These are phyloP conservation scores for Oegoconia quadripuncta DNA, from an alignment of 2,888 invertebrate species.

Conservation along the genomic window DNA sequence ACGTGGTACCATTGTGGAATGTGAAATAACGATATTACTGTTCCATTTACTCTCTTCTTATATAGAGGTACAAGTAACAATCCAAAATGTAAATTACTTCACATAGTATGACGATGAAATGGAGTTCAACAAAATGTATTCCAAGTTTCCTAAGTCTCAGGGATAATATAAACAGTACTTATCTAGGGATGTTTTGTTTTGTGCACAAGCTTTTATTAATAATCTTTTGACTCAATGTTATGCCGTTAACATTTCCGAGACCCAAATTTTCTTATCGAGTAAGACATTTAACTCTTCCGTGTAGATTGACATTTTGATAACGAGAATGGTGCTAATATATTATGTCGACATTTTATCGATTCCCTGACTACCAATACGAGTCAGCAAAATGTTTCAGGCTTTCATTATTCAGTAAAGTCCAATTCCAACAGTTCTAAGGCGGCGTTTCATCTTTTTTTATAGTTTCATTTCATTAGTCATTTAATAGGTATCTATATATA, in stretches of 20 bases:
- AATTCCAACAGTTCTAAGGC: no score
- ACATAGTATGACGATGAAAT: constrained; percentile 22
- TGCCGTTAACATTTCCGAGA: no score
- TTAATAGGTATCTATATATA: no score
- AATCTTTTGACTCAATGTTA: not conserved
- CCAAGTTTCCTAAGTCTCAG: constrained; percentile 3
- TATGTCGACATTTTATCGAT: constrained; percentile 23
- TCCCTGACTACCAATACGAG: not conserved
- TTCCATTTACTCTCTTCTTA: constrained; percentile 47
- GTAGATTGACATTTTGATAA: constrained; percentile 26
- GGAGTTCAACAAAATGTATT: constrained; percentile 17
- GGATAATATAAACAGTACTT: constrained; percentile 5
- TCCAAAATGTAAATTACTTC: constrained; percentile 39
- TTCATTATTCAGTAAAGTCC: no score
- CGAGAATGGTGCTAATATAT: constrained; percentile 21
- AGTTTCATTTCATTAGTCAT: no score
- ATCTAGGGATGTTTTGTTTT: constrained; percentile 10
- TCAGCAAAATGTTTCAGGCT: constrained; percentile 4
- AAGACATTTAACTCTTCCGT: constrained; percentile 29
- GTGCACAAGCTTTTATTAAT: not conserved
- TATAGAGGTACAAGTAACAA: constrained; percentile 50
- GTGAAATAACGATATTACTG: constrained; percentile 57
- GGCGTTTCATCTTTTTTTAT: no score
- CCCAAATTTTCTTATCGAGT: constrained; percentile 30
- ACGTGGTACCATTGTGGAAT: constrained; percentile 44